Percentiles rank a stretch among this genome's conserved stretches.
These are phyloP conservation scores for Tanytarsus gracilentus DNA, from an alignment of 2,888 invertebrate genomes.

Conservation along the genomic window DNA sequence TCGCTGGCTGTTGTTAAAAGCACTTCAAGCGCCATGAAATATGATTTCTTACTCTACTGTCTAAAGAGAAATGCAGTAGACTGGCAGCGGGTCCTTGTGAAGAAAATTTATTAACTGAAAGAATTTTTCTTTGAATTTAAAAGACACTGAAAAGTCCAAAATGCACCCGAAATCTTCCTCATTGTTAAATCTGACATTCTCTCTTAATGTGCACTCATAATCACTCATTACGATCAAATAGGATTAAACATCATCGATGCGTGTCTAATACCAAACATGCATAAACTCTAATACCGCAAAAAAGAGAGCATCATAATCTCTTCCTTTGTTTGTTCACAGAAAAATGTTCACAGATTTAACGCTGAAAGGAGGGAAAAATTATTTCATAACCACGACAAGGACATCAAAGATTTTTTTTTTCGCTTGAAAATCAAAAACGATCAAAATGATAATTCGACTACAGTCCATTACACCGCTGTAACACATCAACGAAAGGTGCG, in stretches of 20 bases:
- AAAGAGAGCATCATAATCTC: too few species aligned
- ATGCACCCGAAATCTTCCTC: too few species aligned
- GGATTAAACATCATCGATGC: conserved; percentile 5
- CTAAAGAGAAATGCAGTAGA: too few species aligned
- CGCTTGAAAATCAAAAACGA: not conserved
- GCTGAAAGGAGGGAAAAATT: not conserved
- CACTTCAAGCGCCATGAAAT: too few species aligned
- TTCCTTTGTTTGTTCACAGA: too few species aligned
- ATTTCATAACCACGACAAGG: too few species aligned
- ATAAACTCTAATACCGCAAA: not conserved
- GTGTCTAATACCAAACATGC: conserved; percentile 12
- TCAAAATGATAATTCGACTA: conserved; percentile 17
- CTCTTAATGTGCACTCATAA: not conserved
- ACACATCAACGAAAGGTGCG: conserved; percentile 17
- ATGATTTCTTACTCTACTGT: too few species aligned
- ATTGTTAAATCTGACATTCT: not conserved
- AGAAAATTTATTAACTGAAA: too few species aligned
- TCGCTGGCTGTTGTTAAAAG: not conserved
- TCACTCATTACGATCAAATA: not conserved
- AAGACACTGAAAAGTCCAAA: too few species aligned
- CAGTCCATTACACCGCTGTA: not conserved
- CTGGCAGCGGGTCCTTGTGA: too few species aligned
- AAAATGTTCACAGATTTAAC: not conserved
- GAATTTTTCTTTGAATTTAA: too few species aligned
- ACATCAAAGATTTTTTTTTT: too few species aligned